Evolutionary conservation across 2,888 invertebrate species (phyloP).

Genomic region (Xanthorhoe spadicearia): DNA sequence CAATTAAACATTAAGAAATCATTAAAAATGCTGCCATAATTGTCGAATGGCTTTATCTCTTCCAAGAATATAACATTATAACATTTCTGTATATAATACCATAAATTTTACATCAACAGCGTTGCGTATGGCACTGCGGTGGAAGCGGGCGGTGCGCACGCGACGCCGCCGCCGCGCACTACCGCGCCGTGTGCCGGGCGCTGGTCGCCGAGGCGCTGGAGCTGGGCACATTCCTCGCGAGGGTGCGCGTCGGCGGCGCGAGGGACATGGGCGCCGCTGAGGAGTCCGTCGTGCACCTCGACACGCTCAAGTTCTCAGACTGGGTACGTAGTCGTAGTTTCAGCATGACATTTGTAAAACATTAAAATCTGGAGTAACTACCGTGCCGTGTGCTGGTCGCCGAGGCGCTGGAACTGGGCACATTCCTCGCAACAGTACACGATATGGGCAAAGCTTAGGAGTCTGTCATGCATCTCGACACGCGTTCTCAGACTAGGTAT

Average conservation of each 20-base stretch:
- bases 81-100: not conserved
- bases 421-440: too few species aligned
- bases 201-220: slow-evolving; percentile 96
- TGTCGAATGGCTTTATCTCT: too few species aligned
- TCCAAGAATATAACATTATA: too few species aligned
- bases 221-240: slow-evolving; percentile 94
- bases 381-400: too few species aligned
- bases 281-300: slow-evolving; percentile 89
- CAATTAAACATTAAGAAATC: too few species aligned
- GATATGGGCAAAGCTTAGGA: too few species aligned
- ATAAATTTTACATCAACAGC: slow-evolving; percentile 53
- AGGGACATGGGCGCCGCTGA: slow-evolving; percentile 86
- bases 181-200: slow-evolving; percentile 96
- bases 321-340: slow-evolving; percentile 87
- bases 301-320: slow-evolving; percentile 93
- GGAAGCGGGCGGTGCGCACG: slow-evolving; percentile 75
- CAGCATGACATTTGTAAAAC: not conserved
- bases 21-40: too few species aligned
- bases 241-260: slow-evolving; percentile 89
- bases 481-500: too few species aligned
- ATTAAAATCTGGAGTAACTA: too few species aligned
- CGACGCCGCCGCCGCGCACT: slow-evolving; percentile 90
- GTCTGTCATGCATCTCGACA: too few species aligned
- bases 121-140: slow-evolving; percentile 80
- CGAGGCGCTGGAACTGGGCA: too few species aligned